Evolutionary conservation across 92 coral and sea anemone genomes (phyloP), one percentile per base, ranked within the genome.

Genomic region (Porites lobata): DNA sequence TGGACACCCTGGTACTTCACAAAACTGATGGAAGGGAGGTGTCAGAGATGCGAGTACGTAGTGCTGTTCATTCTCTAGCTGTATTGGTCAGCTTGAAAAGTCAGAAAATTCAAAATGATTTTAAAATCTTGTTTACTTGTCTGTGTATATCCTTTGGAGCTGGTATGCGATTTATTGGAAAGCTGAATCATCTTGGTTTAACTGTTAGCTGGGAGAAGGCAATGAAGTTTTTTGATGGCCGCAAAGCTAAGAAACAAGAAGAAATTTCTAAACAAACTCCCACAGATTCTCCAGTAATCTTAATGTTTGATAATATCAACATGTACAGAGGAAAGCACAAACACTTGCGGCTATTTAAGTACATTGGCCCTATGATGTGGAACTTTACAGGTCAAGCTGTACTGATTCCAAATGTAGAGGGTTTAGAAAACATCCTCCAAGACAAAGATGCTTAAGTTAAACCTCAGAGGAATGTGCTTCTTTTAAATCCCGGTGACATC

Each of bases 311-410:
- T 56, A 89, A 89, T 29, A 78, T 83, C 9, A 84, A 89, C 73
- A 89, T 89, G 53, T 89, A 89, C 65, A 65, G 92, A 70, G 92
- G 92, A 14, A 89, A 89, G 63, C 63, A 71, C 11, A 82, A 83
- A 57, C 92, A 89, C 26, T 50, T 82, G 52, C 78, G 92, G 74
- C 74, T 83, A 17, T 83, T 83, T 65, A 83, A 83, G 65, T 78
- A 83, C 65, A 20, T 69, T 53, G 68, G 77, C 51, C 85, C 84
- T 7, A 74, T 73, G 1, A 83, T 89, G 92, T 89, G 92, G 92
- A 89, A 89, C 77, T 89, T 89, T 14, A 89, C 92, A 26, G 92
- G 90, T 17, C 53, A 83, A 70, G 90, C 90, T 19, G 59, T 87
- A 58, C 11, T 79, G 8, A 69, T 79, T 61, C 90, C 90, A 57